phyloP scores from a whole-genome alignment of 2,888 invertebrate species.

The Embidobia sp. region DNA sequence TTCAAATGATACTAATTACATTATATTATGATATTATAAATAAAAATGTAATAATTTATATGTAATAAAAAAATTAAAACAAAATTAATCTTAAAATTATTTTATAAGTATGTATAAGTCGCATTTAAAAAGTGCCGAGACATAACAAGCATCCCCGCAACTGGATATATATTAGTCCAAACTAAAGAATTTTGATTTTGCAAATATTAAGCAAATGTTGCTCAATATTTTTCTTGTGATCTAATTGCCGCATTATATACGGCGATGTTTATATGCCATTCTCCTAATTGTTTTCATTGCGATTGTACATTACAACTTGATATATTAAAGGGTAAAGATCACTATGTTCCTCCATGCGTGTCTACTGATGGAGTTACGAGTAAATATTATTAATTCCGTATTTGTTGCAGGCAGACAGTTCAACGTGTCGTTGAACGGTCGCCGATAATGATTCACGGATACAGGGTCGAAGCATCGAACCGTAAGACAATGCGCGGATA shows the following conservation, averaged over 20 bases:
- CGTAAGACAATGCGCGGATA: conserved; percentile 65
- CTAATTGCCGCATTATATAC: conserved; percentile 13
- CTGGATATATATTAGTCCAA: too few species aligned
- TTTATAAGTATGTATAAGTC: too few species aligned
- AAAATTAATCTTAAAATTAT: too few species aligned
- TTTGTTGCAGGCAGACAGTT: conserved; percentile 56
- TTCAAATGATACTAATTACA: too few species aligned
- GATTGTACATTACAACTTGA: conserved; percentile 46
- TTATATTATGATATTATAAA: too few species aligned
- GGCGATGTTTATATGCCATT: conserved; percentile 23
- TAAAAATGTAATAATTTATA: too few species aligned
- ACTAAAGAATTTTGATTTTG: too few species aligned
- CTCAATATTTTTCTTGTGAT: not conserved
- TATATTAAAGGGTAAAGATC: conserved; percentile 58
- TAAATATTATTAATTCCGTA: conserved; percentile 63
- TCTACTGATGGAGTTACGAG: conserved; percentile 46
- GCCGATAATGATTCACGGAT: conserved; percentile 66
- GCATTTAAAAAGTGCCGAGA: too few species aligned
- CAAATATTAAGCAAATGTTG: not conserved
- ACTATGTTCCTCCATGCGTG: conserved; percentile 53
- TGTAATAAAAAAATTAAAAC: too few species aligned
- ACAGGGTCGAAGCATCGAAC: conserved; percentile 68
- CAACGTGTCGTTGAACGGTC: conserved; percentile 64
- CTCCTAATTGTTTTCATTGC: conserved; percentile 48
- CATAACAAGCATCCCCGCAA: too few species aligned